phyloP scores from a whole-genome alignment of 2,797 vertebrate genomes.

The Vireo griseus region DNA sequence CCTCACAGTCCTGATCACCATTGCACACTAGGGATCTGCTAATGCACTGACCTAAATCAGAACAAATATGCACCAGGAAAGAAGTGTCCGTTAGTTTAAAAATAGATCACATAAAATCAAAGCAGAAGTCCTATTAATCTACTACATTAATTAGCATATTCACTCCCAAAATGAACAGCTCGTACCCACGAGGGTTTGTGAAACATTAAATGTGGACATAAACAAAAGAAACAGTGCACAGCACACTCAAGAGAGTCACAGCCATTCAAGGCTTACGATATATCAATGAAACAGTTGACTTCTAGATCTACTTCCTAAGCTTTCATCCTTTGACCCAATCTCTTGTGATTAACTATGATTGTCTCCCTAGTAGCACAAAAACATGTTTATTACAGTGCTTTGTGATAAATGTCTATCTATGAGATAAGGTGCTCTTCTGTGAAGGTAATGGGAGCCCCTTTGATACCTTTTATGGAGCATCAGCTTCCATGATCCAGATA shows the following conservation, averaged over 20 bases:
- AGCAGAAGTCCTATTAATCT: background rate
- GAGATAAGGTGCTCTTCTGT: background rate
- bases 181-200: background rate
- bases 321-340: background rate
- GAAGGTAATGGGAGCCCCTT: background rate
- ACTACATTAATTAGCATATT: background rate
- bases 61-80: background rate
- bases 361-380: background rate
- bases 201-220: background rate
- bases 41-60: conserved; percentile 83
- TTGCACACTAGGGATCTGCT: conserved; percentile 87
- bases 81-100: background rate
- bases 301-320: background rate
- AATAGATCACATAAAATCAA: background rate
- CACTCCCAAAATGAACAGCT: background rate
- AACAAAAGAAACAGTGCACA: background rate
- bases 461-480: background rate
- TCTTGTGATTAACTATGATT: background rate
- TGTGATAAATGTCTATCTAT: background rate
- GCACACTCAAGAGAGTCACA: background rate
- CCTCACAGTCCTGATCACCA: conserved; percentile 92
- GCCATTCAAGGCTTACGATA: background rate
- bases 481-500: background rate
- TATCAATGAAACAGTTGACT: background rate
- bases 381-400: background rate